Evolutionary conservation across 2,113 vertebrate species (phyloP), one percentile per base, ranked within the genome.

Genomic region (Brachypodius melanocephalos): DNA sequence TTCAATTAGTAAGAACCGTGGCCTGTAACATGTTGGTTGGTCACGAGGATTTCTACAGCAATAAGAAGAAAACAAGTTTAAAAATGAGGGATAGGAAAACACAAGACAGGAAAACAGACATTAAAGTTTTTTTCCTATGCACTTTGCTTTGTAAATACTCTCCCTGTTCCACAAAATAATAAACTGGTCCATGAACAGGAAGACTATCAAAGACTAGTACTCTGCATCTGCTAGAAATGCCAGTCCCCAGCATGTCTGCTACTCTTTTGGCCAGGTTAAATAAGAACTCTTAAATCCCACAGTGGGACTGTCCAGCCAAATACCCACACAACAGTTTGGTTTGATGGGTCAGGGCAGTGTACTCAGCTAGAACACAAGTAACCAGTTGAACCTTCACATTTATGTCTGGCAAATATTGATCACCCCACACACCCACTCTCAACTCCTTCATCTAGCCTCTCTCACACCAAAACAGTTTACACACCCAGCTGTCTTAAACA

Each of bases 11-110:
- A 99, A 95, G 63, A 99, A 97, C 66, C 98, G 97, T 77, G 99
- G 99, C 49, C 99, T 98, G 91, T 98, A 99, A 66, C 98, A 98
- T 32, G 98, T 98, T 42, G 99, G 99, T 42, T 99, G 97, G 31
- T 91, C 90, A 92, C 81, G 96, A 61, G 96, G 91, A 93, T 97
- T 97, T 94, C 98, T 98, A 86, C 67, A 95, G 89, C 12, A 87
- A 22, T 9, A 91, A 92, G 15, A 58, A 77, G 65, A 82, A 78
- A 78, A 59, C 21, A 57, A 85, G 31, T 83, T 89, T 61, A 58
- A 75, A 85, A 79, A 72, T 43, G 4, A 74, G 32, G 9, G 32
- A 58, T 72, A 6, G 24, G 22, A 58, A 25, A 34, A 36, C 17
- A 58, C 14, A 34, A 36, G 79, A 51, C 43, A 88, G 7, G 12